Percentiles rank a stretch among this genome's conserved stretches.
Evolutionary conservation across 1,140 invertebrate species (phyloP).

Genomic region (Aplysia californica): DNA sequence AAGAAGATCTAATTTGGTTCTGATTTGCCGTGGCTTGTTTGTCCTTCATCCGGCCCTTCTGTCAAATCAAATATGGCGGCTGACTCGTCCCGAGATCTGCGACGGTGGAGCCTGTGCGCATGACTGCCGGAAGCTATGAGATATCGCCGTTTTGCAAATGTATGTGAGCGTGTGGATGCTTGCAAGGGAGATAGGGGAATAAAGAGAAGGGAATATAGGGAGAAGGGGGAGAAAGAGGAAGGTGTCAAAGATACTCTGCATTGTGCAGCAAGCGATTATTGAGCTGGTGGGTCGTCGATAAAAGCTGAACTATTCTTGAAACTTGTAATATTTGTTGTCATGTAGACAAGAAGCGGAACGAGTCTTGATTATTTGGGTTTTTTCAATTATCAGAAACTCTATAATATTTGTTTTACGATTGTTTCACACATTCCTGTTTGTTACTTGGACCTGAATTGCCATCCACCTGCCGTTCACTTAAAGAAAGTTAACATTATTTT

Average conservation of each 20-base stretch:
- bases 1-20: background rate
- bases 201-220: background rate
- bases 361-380: too few relatives aligned
- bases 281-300: too few relatives aligned
- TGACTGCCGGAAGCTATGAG: background rate
- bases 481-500: too few relatives aligned
- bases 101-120: background rate
- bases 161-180: background rate
- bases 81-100: background rate
- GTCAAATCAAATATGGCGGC: conserved; percentile 9
- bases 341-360: too few relatives aligned
- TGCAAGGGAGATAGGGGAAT: background rate
- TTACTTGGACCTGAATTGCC: too few relatives aligned
- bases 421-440: too few relatives aligned
- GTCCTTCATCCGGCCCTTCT: background rate
- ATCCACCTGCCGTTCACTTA: too few relatives aligned
- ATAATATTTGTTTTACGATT: too few relatives aligned
- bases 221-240: background rate
- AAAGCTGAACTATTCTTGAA: too few relatives aligned
- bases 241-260: background rate
- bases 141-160: background rate
- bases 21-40: background rate
- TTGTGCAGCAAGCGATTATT: background rate
- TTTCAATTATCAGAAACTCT: too few relatives aligned
- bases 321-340: too few relatives aligned